A percentile compares a stretch with the other conserved stretches of the same genome.
Conservation (phyloP, 1,140 invertebrate genomes). For the Drosophila navojoa region DNA sequence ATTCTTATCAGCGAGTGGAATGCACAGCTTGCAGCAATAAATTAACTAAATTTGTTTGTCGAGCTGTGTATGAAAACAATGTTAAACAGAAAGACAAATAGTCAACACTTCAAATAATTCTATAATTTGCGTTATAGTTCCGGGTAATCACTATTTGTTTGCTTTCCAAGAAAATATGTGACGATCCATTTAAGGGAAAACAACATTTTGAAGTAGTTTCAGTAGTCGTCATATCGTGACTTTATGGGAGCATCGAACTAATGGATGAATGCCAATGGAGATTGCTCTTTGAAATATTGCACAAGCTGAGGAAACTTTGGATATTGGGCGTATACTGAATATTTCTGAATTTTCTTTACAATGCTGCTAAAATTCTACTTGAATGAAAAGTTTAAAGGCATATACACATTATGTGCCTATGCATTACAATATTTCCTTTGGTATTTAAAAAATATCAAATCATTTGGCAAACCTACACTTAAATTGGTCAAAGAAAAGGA, state of each 20-base stretch:
- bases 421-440: too few species aligned
- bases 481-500: neutral
- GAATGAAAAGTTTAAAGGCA: neutral
- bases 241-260: too few species aligned
- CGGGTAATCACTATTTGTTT: neutral
- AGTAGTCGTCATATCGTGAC: too few species aligned
- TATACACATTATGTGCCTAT: neutral
- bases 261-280: too few species aligned
- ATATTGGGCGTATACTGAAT: too few species aligned
- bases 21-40: slow-evolving; percentile 1
- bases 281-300: too few species aligned
- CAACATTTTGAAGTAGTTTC: too few species aligned
- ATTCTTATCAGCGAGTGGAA: slow-evolving; percentile 7
- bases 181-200: too few species aligned
- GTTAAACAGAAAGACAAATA: slow-evolving; percentile 12
- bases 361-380: too few species aligned
- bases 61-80: neutral
- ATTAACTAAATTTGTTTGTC: slow-evolving; percentile 21
- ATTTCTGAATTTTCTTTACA: too few species aligned
- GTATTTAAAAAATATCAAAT: slow-evolving; percentile 14
- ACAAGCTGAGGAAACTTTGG: too few species aligned
- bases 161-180: too few species aligned
- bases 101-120: neutral
- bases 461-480: neutral
- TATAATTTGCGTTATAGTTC: neutral